Conservation (phyloP, 2,888 invertebrate species). For the Saturnia japonica region DNA sequence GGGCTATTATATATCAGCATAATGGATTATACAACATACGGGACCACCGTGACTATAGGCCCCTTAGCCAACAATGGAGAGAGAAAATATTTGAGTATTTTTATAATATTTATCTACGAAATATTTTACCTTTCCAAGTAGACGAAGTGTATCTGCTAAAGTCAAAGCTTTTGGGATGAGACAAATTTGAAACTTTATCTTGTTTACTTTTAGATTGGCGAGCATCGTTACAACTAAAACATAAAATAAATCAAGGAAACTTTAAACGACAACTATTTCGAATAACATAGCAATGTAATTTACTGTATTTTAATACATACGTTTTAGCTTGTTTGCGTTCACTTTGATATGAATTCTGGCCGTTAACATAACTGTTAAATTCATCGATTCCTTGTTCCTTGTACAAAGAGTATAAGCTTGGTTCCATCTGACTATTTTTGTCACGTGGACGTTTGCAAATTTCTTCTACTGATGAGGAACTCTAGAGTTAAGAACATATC, state of each 20-base stretch:
- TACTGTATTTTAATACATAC: slow-evolving; percentile 25
- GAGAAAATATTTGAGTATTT: not conserved
- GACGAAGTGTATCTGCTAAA: slow-evolving; percentile 52
- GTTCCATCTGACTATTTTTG: slow-evolving; percentile 43
- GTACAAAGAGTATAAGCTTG: slow-evolving; percentile 63
- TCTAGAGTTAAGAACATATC: slow-evolving; percentile 42
- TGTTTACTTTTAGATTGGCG: slow-evolving; percentile 31
- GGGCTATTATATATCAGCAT: not conserved
- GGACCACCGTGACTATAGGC: not conserved
- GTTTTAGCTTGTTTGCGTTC: slow-evolving; percentile 37
- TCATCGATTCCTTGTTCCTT: slow-evolving; percentile 57
- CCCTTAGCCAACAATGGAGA: not conserved
- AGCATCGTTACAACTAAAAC: slow-evolving; percentile 33
- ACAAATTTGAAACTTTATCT: slow-evolving; percentile 34
- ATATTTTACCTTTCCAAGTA: slow-evolving; percentile 55
- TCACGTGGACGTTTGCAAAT: slow-evolving; percentile 38
- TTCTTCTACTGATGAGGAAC: slow-evolving; percentile 48
- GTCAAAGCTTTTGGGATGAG: slow-evolving; percentile 50
- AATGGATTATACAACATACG: not conserved
- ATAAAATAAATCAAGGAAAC: not conserved
- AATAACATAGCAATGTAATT: not conserved
- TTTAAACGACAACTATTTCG: not conserved
- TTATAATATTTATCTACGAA: not conserved
- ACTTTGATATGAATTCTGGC: slow-evolving; percentile 40
- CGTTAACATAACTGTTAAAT: slow-evolving; percentile 46